Evolutionary conservation across 1,140 invertebrate genomes (phyloP).

Genomic region (Monochamus saltuarius): DNA sequence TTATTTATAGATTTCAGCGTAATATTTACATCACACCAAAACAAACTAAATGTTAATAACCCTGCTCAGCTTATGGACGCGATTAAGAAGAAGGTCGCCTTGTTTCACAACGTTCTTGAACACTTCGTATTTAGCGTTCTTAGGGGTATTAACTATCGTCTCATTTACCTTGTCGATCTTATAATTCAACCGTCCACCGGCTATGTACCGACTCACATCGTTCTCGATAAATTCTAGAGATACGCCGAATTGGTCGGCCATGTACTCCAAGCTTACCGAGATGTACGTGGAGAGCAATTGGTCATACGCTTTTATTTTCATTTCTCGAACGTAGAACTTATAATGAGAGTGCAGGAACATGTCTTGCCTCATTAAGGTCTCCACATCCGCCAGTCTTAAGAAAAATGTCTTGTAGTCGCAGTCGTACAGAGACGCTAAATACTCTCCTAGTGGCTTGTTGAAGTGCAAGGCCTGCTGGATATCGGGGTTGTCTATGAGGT

Average conservation of each 20-base stretch:
- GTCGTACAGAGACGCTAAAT: slow-evolving; percentile 91
- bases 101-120: slow-evolving; percentile 97
- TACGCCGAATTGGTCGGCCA: slow-evolving; percentile 95
- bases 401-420: slow-evolving; percentile 96
- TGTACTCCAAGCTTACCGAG: slow-evolving; percentile 89
- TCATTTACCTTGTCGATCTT: slow-evolving; percentile 96
- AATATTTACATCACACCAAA: not conserved
- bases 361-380: slow-evolving; percentile 83
- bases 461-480: slow-evolving; percentile 89
- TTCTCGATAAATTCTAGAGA: slow-evolving; percentile 90
- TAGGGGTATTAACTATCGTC: slow-evolving; percentile 91
- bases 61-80: slow-evolving; percentile 95
- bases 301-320: slow-evolving; percentile 94
- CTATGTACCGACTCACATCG: slow-evolving; percentile 85
- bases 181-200: slow-evolving; percentile 90
- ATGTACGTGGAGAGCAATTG: slow-evolving; percentile 94
- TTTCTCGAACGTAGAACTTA: slow-evolving; percentile 92
- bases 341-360: slow-evolving; percentile 90
- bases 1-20: not conserved
- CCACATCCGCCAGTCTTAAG: slow-evolving; percentile 73
- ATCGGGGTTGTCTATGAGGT: slow-evolving; percentile 86
- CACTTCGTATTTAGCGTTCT: slow-evolving; percentile 79
- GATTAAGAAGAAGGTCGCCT: slow-evolving; percentile 93
- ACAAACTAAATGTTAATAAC: slow-evolving; percentile 93
- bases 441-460: slow-evolving; percentile 78